Base-by-base conservation (phyloP, 1,140 invertebrate species). In the Leptopilina clavipes region DNA sequence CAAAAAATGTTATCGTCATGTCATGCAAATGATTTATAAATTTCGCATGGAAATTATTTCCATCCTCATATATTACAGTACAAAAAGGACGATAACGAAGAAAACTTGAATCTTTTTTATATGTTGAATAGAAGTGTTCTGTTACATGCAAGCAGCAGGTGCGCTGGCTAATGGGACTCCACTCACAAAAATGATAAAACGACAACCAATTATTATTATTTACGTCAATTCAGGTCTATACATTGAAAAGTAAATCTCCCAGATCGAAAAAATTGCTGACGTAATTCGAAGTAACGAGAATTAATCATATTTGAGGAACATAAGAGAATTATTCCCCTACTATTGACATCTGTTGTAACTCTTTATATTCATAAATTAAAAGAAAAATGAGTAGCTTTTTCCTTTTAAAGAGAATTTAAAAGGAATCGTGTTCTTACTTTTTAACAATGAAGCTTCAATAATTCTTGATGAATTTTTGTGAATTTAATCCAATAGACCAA, bases 201-300 rank as follows among this genome's bases (percentile, higher is more conserved):
- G 56, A 14, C 56, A 25, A 14, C 56, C 56, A 59, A 59, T 59
- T 59, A 59, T 59, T 59, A 59, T 59, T 59, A 59, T 19, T 59
- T 59, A 59, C 11, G 8, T 59, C 54, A 10, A 12, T 22, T 22
- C 19, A 22, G 7, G 9, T 59, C 22, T 31, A n/a, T n/a, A n/a
- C n/a, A 31, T 59, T 59, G 56, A 59, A 59, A 59, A 11, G 1
- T 19, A 25, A 19, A 59, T 25, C 19, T 14, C 11, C 11, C 9
- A 14, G 11, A 25, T 1, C 25, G 56, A 25, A 25, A 14, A 59
- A 59, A 25, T 59, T 25, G 22, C 56, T 59, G 11, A 59, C 19
- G 56, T 59, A 59, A 59, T 59, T 59, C 22, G 2, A 59, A 25
- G 25, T 59, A 59, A 59, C 9, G n/a, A 12, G 12, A 48, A 5